phyloP scores from a whole-genome alignment of 2,797 vertebrate genomes.

The Oreochromis grahami region DNA sequence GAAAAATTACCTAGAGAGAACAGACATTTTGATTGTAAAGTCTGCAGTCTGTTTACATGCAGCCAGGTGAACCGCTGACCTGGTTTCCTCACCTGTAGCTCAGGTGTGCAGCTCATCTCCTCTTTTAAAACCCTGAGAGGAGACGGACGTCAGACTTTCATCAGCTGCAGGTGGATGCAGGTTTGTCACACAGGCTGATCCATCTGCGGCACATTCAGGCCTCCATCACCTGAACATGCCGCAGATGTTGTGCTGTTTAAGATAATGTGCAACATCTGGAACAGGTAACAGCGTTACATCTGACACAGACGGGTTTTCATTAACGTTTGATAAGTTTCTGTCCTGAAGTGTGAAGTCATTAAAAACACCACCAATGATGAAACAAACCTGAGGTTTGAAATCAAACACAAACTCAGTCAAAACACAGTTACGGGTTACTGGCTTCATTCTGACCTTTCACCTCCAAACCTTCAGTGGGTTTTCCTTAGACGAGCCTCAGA shows the following conservation, averaged over 20 bases:
- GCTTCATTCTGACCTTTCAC: neutral
- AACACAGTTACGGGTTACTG: neutral
- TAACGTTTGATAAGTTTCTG: too few species aligned
- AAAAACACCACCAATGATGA: too few species aligned
- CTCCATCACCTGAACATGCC: neutral
- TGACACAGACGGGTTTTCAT: too few species aligned
- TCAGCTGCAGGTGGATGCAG: neutral
- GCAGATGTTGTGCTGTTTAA: neutral
- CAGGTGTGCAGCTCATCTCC: neutral
- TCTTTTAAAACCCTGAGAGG: neutral
- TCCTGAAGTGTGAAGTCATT: too few species aligned
- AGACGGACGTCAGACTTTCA: neutral
- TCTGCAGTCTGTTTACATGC: neutral
- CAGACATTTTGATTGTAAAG: too few species aligned
- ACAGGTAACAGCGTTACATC: neutral
- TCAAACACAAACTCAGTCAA: neutral
- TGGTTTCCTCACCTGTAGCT: neutral
- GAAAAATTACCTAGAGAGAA: too few species aligned
- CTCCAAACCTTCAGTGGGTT: neutral
- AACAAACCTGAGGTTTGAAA: neutral
- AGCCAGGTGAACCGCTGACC: neutral
- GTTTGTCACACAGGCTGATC: neutral
- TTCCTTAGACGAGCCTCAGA: constrained; percentile 76
- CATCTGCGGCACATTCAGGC: neutral
- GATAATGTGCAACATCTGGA: neutral